These are phyloP conservation scores for Antheraea pernyi DNA, from an alignment of 1,140 invertebrate genomes.

Conservation along the genomic window DNA sequence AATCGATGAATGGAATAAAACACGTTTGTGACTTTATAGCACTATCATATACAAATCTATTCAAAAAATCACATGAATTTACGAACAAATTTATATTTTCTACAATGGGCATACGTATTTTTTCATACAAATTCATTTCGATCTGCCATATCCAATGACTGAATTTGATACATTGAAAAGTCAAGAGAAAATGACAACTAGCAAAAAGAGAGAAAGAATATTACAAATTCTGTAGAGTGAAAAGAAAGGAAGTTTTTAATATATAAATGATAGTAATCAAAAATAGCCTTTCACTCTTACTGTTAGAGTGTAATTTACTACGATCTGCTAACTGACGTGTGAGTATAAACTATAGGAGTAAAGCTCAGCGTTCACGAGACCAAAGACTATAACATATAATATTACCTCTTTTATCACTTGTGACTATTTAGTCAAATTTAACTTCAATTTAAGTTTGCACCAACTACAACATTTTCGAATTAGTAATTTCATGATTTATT, in stretches of 20 bases:
- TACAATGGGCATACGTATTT: neutral
- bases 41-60: slow-evolving; percentile 18
- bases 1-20: slow-evolving; percentile 31
- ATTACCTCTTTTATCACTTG: too few species aligned
- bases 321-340: too few species aligned
- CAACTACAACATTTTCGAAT: too few species aligned
- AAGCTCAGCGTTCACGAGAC: too few species aligned
- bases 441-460: too few species aligned
- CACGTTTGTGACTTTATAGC: neutral
- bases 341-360: too few species aligned
- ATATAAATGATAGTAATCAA: neutral
- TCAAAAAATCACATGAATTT: slow-evolving; percentile 30
- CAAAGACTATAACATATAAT: too few species aligned
- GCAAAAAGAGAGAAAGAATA: neutral
- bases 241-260: neutral
- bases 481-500: too few species aligned
- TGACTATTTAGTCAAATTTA: too few species aligned
- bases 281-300: neutral
- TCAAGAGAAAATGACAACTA: slow-evolving; percentile 9
- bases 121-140: slow-evolving; percentile 25
- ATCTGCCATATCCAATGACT: slow-evolving; percentile 23
- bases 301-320: neutral
- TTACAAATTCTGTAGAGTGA: neutral
- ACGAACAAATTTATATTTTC: slow-evolving; percentile 19
- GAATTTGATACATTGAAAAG: slow-evolving; percentile 9